phyloP scores from a whole-genome alignment of 2,113 vertebrate genomes.

The Chinchilla lanigera region DNA sequence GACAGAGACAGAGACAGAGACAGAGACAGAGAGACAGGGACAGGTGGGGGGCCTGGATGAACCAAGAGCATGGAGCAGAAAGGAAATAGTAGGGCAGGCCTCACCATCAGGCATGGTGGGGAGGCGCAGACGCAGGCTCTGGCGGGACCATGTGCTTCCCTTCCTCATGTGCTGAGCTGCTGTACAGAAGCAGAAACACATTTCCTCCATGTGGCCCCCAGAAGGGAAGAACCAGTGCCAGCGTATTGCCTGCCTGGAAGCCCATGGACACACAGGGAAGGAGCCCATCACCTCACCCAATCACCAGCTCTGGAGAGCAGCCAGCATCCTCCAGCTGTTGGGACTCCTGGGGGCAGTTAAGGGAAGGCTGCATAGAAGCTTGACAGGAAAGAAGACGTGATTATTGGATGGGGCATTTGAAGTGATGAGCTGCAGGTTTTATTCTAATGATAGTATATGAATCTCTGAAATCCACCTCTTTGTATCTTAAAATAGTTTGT shows the following conservation, averaged over 20 bases:
- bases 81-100: not conserved
- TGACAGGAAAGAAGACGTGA: not conserved
- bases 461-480: slow-evolving; percentile 22
- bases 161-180: not conserved
- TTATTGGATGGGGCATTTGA: not conserved
- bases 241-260: not conserved
- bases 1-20: too few species aligned
- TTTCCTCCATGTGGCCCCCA: not conserved
- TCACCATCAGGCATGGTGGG: accelerated
- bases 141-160: accelerated
- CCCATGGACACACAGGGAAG: not conserved
- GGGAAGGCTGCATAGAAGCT: not conserved
- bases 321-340: not conserved
- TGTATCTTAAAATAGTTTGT: slow-evolving; percentile 55
- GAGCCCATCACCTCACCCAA: accelerated
- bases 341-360: accelerated
- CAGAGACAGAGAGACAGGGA: too few species aligned
- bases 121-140: not conserved
- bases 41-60: not conserved
- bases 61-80: too few species aligned
- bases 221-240: too few species aligned
- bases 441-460: not conserved
- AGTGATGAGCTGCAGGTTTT: not conserved
- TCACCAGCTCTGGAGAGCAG: accelerated
- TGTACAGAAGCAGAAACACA: not conserved